Percentiles rank a stretch among this genome's conserved stretches.
Evolutionary conservation across 2,113 vertebrate genomes (phyloP).

Genomic region (Thinocorus orbignyianus): DNA sequence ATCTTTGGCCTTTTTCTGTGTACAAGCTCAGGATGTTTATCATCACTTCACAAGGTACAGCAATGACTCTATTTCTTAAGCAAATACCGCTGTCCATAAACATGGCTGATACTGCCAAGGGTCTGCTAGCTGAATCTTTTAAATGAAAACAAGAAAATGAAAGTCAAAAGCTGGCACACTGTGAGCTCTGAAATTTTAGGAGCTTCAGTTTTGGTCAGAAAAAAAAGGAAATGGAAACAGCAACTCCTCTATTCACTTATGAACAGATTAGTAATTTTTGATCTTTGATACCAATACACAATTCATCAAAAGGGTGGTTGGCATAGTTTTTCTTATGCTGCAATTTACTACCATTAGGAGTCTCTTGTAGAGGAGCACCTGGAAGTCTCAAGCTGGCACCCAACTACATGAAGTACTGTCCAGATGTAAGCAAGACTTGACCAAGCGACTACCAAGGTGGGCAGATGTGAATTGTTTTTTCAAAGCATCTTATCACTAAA

Average conservation of each 20-base stretch:
- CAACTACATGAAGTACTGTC: neutral
- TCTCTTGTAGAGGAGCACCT: neutral
- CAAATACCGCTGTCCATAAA: neutral
- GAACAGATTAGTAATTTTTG: neutral
- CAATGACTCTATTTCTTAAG: neutral
- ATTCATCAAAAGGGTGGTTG: neutral
- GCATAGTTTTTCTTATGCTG: neutral
- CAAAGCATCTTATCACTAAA: neutral
- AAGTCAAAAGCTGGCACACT: neutral
- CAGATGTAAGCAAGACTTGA: neutral
- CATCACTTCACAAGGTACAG: neutral
- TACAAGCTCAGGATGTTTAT: constrained; percentile 35
- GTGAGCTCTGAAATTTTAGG: neutral
- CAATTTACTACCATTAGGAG: neutral
- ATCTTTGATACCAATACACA: neutral
- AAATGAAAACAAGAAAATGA: neutral
- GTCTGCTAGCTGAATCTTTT: neutral
- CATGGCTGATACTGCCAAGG: neutral
- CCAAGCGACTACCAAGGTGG: neutral
- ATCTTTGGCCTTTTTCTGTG: constrained; percentile 16
- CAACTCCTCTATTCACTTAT: neutral
- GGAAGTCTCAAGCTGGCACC: neutral
- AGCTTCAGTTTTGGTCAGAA: neutral
- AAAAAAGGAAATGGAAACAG: neutral
- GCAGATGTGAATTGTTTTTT: neutral